Conservation (phyloP, 2,113 vertebrate species). For the Dasyprocta punctata region DNA sequence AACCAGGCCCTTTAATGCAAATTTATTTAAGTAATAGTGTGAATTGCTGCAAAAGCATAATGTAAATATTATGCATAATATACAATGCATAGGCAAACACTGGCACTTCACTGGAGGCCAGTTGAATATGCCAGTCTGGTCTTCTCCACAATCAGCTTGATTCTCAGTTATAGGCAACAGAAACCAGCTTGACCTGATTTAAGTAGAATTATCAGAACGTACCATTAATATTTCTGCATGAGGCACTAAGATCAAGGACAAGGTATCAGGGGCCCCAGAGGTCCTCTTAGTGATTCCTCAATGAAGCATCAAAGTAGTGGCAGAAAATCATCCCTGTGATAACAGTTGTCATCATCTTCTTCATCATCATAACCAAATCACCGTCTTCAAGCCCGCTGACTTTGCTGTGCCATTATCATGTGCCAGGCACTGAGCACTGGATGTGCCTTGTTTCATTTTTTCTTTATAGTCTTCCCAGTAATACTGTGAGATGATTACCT, state of each 20-base stretch:
- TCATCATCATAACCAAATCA: background rate
- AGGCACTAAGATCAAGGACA: background rate
- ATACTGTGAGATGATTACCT: background rate
- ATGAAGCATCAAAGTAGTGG: background rate
- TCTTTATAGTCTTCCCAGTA: background rate
- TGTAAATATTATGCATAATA: background rate
- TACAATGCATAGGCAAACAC: too few species aligned
- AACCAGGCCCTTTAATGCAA: background rate
- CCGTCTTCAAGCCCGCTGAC: background rate
- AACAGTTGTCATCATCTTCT: too few species aligned
- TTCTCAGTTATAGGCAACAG: background rate
- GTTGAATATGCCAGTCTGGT: accelerated
- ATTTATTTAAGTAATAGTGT: background rate
- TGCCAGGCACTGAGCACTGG: background rate
- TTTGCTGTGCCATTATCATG: background rate
- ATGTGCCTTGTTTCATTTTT: background rate
- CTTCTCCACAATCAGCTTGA: background rate
- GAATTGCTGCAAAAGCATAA: background rate
- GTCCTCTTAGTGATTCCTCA: background rate
- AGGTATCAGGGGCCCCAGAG: background rate
- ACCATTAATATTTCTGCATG: background rate
- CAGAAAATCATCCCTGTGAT: accelerated
- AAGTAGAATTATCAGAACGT: background rate
- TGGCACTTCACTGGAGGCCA: background rate
- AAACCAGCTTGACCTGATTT: background rate